Percentiles rank a stretch among this genome's conserved stretches.
Evolutionary conservation across 2,113 vertebrate genomes (phyloP).

Genomic region (Tetraodon nigroviridis): DNA sequence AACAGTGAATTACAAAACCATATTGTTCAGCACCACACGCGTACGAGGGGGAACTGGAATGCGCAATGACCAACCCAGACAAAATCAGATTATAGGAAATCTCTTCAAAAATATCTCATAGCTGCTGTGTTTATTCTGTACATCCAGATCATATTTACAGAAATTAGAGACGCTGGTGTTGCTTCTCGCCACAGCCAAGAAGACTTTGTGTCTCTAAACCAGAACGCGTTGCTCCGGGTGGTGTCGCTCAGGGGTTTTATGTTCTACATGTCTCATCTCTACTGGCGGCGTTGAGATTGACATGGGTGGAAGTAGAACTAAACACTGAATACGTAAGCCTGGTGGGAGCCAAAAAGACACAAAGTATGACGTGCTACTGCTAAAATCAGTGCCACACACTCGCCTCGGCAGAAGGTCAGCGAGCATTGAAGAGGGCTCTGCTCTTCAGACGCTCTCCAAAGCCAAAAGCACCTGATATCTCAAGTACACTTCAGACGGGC

Average conservation of each 20-base stretch:
- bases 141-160: slow-evolving; percentile 56
- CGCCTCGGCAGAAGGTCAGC: slow-evolving; percentile 28
- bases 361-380: background rate
- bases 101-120: slow-evolving; percentile 37
- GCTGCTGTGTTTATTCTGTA: slow-evolving; percentile 20
- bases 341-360: slow-evolving; percentile 8
- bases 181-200: slow-evolving; percentile 33
- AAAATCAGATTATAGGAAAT: slow-evolving; percentile 63
- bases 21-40: background rate
- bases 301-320: slow-evolving; percentile 15
- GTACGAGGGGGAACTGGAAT: background rate
- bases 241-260: slow-evolving; percentile 17
- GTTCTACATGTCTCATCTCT: slow-evolving; percentile 43
- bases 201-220: slow-evolving; percentile 22
- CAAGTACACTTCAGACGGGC: slow-evolving; percentile 19
- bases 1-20: background rate
- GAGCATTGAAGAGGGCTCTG: slow-evolving; percentile 11
- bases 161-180: slow-evolving; percentile 47
- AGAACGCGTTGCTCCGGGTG: slow-evolving; percentile 55
- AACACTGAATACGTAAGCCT: slow-evolving; percentile 7
- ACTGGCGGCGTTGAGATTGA: slow-evolving; percentile 38
- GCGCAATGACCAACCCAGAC: slow-evolving; percentile 19
- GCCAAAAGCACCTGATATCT: slow-evolving; percentile 33
- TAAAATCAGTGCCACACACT: background rate
- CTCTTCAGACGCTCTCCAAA: slow-evolving; percentile 31